Conservation (phyloP, 2,888 invertebrate species). For the Taphrorychus bicolor region DNA sequence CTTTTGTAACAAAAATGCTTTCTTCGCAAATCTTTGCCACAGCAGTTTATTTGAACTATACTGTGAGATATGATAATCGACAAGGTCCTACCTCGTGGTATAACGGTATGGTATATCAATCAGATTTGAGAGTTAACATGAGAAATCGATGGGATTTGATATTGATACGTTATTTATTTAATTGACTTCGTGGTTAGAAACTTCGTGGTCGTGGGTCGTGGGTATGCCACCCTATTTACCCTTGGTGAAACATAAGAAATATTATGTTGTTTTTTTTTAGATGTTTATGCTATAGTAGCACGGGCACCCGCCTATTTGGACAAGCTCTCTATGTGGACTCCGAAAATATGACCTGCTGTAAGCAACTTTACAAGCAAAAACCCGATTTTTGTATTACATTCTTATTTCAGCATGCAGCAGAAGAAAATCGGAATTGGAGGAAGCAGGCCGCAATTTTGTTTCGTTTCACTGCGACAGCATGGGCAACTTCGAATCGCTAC, state of each 20-base stretch:
- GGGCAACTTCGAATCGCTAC: slow-evolving; percentile 73
- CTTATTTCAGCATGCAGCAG: slow-evolving; percentile 71
- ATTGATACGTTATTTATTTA: too few species aligned
- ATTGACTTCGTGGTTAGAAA: too few species aligned
- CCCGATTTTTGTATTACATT: not conserved
- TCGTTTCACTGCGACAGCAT: slow-evolving; percentile 69
- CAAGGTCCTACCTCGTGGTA: too few species aligned
- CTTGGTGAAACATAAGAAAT: not conserved
- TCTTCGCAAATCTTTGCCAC: too few species aligned
- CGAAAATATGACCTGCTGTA: slow-evolving; percentile 72
- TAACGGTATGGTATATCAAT: too few species aligned
- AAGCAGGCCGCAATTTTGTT: slow-evolving; percentile 58
- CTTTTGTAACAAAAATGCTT: too few species aligned
- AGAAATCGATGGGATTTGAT: too few species aligned
- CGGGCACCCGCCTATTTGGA: slow-evolving; percentile 71
- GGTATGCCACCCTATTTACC: slow-evolving; percentile 70
- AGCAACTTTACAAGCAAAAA: not conserved
- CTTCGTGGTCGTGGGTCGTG: too few species aligned
- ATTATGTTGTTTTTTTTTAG: slow-evolving; percentile 49
- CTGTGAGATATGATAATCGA: too few species aligned
- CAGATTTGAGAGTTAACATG: too few species aligned
- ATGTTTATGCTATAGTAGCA: slow-evolving; percentile 70
- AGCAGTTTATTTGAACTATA: too few species aligned
- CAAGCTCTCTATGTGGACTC: slow-evolving; percentile 67
- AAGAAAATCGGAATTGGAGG: slow-evolving; percentile 64